phyloP scores from a whole-genome alignment of 2,113 vertebrate species.

The Hyaena hyaena region DNA sequence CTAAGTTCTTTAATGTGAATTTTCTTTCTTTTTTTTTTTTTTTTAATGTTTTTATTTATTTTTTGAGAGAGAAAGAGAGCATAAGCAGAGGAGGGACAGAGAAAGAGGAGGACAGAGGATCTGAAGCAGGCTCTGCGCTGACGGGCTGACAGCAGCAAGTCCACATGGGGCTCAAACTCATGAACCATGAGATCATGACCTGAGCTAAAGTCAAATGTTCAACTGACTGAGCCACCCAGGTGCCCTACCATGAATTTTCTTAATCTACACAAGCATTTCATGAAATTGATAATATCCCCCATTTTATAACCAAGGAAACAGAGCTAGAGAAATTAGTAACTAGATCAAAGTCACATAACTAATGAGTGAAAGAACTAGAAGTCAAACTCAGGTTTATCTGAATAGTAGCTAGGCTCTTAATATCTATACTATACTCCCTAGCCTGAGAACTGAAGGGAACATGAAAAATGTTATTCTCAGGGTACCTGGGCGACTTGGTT shows the following conservation, averaged over 20 bases:
- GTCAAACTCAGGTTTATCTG: constrained; percentile 31
- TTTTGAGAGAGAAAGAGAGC: too few relatives aligned
- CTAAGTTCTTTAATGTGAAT: background rate
- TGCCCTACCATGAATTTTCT: background rate
- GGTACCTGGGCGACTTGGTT: too few relatives aligned
- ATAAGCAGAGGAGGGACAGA: too few relatives aligned
- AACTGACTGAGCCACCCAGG: too few relatives aligned
- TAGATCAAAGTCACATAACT: background rate
- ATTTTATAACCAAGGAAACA: constrained; percentile 14
- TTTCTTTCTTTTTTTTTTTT: background rate
- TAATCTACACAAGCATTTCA: background rate
- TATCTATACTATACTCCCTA: background rate
- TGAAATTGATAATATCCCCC: background rate
- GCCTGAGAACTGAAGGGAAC: background rate
- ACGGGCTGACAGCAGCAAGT: too few relatives aligned
- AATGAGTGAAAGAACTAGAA: background rate
- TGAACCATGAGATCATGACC: too few relatives aligned
- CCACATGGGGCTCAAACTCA: too few relatives aligned
- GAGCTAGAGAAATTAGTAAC: background rate
- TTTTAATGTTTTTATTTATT: too few relatives aligned
- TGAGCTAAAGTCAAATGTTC: too few relatives aligned
- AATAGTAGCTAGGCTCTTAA: background rate
- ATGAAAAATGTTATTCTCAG: background rate
- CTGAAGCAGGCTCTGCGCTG: too few relatives aligned
- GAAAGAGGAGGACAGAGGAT: too few relatives aligned